Conservation (phyloP, 37 sponge, comb jelly and placozoan genomes). For the Bolinopsis microptera region DNA sequence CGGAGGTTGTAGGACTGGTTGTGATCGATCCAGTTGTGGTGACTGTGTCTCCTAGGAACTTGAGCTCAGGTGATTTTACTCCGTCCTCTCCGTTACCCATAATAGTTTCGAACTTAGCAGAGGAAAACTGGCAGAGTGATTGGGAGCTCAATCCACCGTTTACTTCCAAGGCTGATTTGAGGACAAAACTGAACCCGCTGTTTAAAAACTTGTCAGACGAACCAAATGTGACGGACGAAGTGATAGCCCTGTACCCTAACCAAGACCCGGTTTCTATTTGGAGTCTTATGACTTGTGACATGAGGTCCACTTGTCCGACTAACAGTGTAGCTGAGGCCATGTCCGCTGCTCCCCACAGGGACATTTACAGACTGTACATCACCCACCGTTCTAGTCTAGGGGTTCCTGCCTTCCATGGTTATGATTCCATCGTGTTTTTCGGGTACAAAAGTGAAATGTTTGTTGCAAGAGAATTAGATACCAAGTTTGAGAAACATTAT, state of each 20-base stretch:
- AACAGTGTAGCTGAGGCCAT: conserved; percentile 14
- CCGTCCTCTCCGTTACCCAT: not conserved
- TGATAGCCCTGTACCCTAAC: not conserved
- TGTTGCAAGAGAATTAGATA: not conserved
- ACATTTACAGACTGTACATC: not conserved
- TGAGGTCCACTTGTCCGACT: conserved; percentile 34
- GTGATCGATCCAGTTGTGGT: conserved; percentile 34
- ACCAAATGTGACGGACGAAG: not conserved
- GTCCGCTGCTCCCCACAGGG: not conserved
- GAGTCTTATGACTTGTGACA: conserved; percentile 25
- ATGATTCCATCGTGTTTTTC: not conserved
- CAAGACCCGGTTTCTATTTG: not conserved
- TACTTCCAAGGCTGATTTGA: not conserved
- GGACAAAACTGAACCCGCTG: not conserved
- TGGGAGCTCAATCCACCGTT: not conserved
- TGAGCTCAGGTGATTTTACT: not conserved
- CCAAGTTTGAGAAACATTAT: too few relatives aligned
- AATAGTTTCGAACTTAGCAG: not conserved
- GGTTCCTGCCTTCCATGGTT: conserved; percentile 24
- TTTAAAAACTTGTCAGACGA: not conserved
- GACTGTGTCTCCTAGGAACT: not conserved
- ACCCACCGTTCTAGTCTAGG: not conserved
- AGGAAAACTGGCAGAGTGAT: not conserved
- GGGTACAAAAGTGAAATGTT: not conserved
- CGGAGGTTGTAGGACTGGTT: not conserved